Percentiles rank a stretch among this genome's conserved stretches.
phyloP scores from a whole-genome alignment of 2,888 invertebrate genomes.

The Cataglyphis albicans region DNA sequence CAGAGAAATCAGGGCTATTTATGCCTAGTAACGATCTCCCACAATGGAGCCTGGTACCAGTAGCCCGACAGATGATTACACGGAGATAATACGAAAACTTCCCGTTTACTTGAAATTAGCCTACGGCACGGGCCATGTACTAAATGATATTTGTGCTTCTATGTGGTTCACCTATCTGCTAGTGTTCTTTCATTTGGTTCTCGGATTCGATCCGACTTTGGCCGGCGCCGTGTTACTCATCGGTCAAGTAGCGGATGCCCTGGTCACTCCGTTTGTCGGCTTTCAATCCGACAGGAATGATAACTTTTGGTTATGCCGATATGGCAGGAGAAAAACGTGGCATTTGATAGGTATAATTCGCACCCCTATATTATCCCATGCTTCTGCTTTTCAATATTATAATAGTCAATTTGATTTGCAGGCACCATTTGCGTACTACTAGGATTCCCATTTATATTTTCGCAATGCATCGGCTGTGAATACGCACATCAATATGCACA shows the following conservation, averaged over 20 bases:
- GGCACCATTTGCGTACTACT: slow-evolving; percentile 91
- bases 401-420: slow-evolving; percentile 78
- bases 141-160: slow-evolving; percentile 96
- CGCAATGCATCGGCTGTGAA: slow-evolving; percentile 90
- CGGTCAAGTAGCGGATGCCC: slow-evolving; percentile 94
- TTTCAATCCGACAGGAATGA: slow-evolving; percentile 92
- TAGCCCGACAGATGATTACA: slow-evolving; percentile 84
- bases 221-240: slow-evolving; percentile 91
- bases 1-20: neutral
- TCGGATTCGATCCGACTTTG: slow-evolving; percentile 85
- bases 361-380: neutral
- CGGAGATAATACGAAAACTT: slow-evolving; percentile 86
- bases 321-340: slow-evolving; percentile 95
- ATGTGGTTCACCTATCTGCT: slow-evolving; percentile 98
- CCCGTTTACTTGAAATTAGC: slow-evolving; percentile 87
- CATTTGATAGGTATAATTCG: slow-evolving; percentile 92
- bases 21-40: neutral
- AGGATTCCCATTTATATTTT: slow-evolving; percentile 96
- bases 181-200: slow-evolving; percentile 91
- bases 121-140: slow-evolving; percentile 94
- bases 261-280: slow-evolving; percentile 96
- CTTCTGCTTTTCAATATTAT: slow-evolving; percentile 16
- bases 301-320: slow-evolving; percentile 89
- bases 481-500: slow-evolving; percentile 90
- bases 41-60: slow-evolving; percentile 74